Conservation (phyloP, 1,140 invertebrate genomes). For the Aradophagus sp. region DNA sequence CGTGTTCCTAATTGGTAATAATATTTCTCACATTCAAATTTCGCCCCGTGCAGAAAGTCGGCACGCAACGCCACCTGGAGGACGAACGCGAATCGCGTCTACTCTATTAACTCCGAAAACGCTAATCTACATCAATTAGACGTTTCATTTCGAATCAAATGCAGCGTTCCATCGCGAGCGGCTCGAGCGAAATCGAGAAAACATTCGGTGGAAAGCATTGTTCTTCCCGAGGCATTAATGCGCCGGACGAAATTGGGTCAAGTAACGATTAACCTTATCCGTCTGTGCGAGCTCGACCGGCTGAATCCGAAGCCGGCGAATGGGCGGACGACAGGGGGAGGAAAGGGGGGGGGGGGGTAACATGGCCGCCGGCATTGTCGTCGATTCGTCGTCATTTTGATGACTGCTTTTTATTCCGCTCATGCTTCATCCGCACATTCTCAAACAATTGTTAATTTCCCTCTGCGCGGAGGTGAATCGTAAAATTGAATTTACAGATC, state of each 20-base stretch:
- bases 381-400: slow-evolving; percentile 32
- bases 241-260: slow-evolving; percentile 71
- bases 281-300: slow-evolving; percentile 39
- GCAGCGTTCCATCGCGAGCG: slow-evolving; percentile 1
- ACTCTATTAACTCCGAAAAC: too few relatives aligned
- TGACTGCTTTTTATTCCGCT: slow-evolving; percentile 15
- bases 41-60: too few relatives aligned
- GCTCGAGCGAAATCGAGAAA: slow-evolving; percentile 27
- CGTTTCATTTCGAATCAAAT: slow-evolving; percentile 31
- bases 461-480: background rate
- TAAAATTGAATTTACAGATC: too few relatives aligned
- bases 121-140: slow-evolving; percentile 9
- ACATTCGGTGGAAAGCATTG: slow-evolving; percentile 46
- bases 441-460: background rate
- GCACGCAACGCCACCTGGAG: too few relatives aligned
- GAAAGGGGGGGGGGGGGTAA: too few relatives aligned
- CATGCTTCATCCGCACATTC: slow-evolving; percentile 8
- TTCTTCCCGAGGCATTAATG: slow-evolving; percentile 55
- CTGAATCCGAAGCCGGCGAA: slow-evolving; percentile 37
- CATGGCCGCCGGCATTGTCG: slow-evolving; percentile 33
- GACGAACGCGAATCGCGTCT: too few relatives aligned
- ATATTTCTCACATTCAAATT: too few relatives aligned
- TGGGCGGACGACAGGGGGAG: too few relatives aligned
- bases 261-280: slow-evolving; percentile 72
- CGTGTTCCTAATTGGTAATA: too few relatives aligned